Percentiles rank a stretch among this genome's conserved stretches.
Evolutionary conservation across 2,797 vertebrate genomes (phyloP).

Genomic region (Microhierax caerulescens): DNA sequence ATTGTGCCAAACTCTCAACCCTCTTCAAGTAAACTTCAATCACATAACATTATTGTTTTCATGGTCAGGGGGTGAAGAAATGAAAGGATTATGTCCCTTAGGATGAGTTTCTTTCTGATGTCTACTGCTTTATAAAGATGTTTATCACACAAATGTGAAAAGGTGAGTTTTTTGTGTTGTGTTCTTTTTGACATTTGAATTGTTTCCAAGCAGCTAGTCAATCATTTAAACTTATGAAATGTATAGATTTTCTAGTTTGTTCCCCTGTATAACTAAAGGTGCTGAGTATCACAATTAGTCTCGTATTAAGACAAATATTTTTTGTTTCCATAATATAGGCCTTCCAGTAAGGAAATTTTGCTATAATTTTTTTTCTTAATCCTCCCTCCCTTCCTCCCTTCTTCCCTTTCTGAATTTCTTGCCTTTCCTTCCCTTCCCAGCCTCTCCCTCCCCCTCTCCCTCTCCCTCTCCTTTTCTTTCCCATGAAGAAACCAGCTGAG

Average conservation of each 20-base stretch:
- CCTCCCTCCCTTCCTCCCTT: background rate
- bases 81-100: background rate
- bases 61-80: background rate
- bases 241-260: background rate
- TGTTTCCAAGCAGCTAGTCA: background rate
- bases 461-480: background rate
- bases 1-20: background rate
- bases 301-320: background rate
- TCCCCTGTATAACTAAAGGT: background rate
- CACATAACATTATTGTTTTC: background rate
- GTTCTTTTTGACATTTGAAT: background rate
- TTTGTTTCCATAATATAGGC: background rate
- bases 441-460: background rate
- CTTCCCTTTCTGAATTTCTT: background rate
- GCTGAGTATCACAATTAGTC: background rate
- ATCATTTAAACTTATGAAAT: background rate
- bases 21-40: background rate
- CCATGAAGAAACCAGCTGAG: background rate
- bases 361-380: background rate
- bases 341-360: background rate
- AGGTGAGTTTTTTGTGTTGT: background rate
- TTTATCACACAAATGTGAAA: background rate
- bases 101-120: background rate
- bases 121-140: background rate
- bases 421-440: background rate